Evolutionary conservation across 2,888 invertebrate genomes (phyloP), one percentile per base, ranked within the genome.

Genomic region (Ophion slaviceki): DNA sequence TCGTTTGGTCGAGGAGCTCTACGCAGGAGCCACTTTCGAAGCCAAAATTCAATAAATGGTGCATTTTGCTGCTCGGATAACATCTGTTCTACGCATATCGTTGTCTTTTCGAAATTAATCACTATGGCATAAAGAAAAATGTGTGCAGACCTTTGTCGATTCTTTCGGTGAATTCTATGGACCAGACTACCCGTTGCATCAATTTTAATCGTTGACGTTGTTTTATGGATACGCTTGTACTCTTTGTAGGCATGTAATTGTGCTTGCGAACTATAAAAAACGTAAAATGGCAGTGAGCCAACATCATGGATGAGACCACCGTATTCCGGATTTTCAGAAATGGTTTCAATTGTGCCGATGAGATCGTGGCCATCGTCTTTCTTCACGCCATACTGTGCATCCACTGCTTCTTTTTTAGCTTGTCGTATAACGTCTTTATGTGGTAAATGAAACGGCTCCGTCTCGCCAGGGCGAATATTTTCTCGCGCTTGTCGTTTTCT

Each of bases 171-270:
- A 47, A 86, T 61, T 67, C 74, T 82, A 47, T 74, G 66, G 17
- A 84, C 81, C 14, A 74, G 32, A n/a, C 74, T 59, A 47, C 82
- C 80, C 6, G 87, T 83, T 5, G 85, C 85, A 74, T 87, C 77
- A 36, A 87, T 40, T 28, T 28, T 28, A 28, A 28, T 28, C 28
- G 20, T 6, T 20, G 2, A 76, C 61, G 6, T 14, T 24, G 11
- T 68, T 68, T 57, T 77, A 11, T 28, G 61, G 17, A 77, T 20
- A 28, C 80, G 47, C 24, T 68, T 47, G 76, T 70, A 80, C 36
- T 85, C 80, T 67, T 79, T 79, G 11, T 85, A 87, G 14, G 68
- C 47, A 11, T 14, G 17, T 3, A 59, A 4, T 57, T 53, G 8
- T 28, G 20, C 10, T 1, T 7, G 14, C 0, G 40, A 3, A 20